These are phyloP conservation scores for Hypercompe scribonia DNA, from an alignment of 2,888 invertebrate genomes.

Conservation along the genomic window DNA sequence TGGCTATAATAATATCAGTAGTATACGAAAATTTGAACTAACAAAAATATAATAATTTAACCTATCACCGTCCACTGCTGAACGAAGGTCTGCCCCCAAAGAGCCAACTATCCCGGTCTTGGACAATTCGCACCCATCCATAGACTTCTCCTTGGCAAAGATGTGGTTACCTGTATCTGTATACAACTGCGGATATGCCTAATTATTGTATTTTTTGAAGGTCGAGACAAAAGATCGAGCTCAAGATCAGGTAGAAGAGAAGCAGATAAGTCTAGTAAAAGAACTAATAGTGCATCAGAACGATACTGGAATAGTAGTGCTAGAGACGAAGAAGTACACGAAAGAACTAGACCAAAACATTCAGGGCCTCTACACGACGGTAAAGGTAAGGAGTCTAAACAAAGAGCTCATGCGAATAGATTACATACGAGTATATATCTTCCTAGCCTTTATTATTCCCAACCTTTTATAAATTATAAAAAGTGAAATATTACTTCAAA, in stretches of 20 bases:
- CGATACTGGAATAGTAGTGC: conserved; percentile 76
- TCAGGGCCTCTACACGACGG: conserved; percentile 68
- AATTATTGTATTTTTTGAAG: conserved; percentile 45
- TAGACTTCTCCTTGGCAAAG: too few relatives aligned
- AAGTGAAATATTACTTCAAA: background rate
- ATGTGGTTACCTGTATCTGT: background rate
- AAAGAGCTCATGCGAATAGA: background rate
- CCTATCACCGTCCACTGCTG: too few relatives aligned
- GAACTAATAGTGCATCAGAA: conserved; percentile 73
- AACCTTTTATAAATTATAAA: too few relatives aligned
- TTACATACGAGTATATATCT: too few relatives aligned
- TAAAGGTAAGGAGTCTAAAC: conserved; percentile 61
- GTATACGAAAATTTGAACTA: too few relatives aligned
- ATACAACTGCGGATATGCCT: background rate
- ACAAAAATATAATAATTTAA: too few relatives aligned
- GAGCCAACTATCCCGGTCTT: too few relatives aligned
- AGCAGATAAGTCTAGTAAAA: conserved; percentile 74
- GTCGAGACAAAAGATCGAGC: conserved; percentile 79
- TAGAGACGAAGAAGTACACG: conserved; percentile 74
- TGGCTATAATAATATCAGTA: too few relatives aligned
- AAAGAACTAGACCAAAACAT: conserved; percentile 76
- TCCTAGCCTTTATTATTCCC: too few relatives aligned
- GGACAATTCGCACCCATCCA: too few relatives aligned
- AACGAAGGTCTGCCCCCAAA: too few relatives aligned
- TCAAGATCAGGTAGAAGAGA: conserved; percentile 79